These are phyloP conservation scores for Drosophila pseudoobscura DNA, from an alignment of 1,140 invertebrate genomes.

Conservation along the genomic window DNA sequence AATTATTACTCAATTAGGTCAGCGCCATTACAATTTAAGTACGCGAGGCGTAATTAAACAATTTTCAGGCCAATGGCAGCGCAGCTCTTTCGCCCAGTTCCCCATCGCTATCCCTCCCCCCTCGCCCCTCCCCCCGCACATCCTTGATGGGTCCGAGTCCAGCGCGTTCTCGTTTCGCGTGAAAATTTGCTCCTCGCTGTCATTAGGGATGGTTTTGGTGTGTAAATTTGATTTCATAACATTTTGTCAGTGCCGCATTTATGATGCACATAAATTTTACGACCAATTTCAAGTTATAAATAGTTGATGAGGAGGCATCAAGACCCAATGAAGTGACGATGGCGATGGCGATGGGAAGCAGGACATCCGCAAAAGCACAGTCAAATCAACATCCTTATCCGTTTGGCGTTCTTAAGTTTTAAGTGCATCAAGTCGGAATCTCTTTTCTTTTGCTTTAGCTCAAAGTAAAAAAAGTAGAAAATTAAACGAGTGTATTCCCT, in stretches of 20 bases:
- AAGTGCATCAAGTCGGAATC: no score
- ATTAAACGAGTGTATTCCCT: not conserved
- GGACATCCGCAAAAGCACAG: no score
- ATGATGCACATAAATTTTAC: slow-evolving; percentile 75
- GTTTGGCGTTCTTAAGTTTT: no score
- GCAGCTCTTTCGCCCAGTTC: slow-evolving; percentile 3
- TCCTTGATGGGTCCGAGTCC: not conserved
- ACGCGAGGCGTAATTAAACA: slow-evolving; percentile 63
- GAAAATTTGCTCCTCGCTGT: slow-evolving; percentile 25
- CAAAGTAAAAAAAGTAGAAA: no score
- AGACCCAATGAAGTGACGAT: slow-evolving; percentile 49
- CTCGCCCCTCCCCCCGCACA: no score
- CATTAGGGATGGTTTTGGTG: slow-evolving; percentile 73
- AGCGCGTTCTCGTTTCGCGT: slow-evolving; percentile 23
- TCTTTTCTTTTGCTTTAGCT: no score
- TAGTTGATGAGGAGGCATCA: slow-evolving; percentile 52
- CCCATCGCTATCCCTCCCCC: no score
- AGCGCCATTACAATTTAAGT: slow-evolving; percentile 63
- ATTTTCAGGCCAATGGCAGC: slow-evolving; percentile 46
- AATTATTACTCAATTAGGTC: slow-evolving; percentile 82
- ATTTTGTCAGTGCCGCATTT: slow-evolving; percentile 72
- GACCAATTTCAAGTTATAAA: slow-evolving; percentile 71
- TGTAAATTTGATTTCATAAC: slow-evolving; percentile 78
- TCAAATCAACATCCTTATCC: no score
- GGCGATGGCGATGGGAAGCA: slow-evolving; percentile 1